Evolutionary conservation across 1,140 invertebrate species (phyloP).

Genomic region (Caenorhabditis tropicalis): DNA sequence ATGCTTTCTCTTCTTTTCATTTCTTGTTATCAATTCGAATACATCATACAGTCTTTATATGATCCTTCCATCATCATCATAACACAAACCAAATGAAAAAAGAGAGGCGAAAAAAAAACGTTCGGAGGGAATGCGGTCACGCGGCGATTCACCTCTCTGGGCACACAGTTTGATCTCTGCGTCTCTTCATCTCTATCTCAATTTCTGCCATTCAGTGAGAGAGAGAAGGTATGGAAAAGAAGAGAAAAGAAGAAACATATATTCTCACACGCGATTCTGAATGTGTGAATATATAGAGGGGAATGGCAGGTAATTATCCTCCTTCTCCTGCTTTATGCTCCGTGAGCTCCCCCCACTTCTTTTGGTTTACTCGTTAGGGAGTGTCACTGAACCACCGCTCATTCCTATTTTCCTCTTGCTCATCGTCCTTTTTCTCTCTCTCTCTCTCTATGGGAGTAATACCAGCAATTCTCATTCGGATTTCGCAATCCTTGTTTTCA

Average conservation of each 20-base stretch:
- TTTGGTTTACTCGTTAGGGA: background rate
- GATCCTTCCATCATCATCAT: background rate
- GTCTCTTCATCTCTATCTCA: background rate
- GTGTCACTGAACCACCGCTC: background rate
- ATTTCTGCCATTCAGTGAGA: slow-evolving; percentile 13
- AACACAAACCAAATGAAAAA: background rate
- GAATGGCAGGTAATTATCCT: slow-evolving; percentile 33
- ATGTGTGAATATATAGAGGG: background rate
- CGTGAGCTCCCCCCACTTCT: background rate
- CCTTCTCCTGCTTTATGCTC: background rate
- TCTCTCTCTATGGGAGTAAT: background rate
- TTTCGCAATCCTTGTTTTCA: background rate
- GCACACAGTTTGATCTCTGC: background rate
- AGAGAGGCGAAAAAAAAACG: slow-evolving; percentile 20
- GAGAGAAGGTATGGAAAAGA: background rate
- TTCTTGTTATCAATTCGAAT: slow-evolving; percentile 1
- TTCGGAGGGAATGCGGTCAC: slow-evolving; percentile 41
- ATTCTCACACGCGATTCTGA: slow-evolving; percentile 13
- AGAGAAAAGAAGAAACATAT: background rate
- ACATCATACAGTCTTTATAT: slow-evolving; percentile 17
- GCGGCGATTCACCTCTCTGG: slow-evolving; percentile 22
- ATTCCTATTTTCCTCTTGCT: background rate
- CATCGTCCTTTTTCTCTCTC: background rate
- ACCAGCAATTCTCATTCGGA: no score
- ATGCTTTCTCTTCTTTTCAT: background rate